Percentiles rank a stretch among this genome's conserved stretches.
These are phyloP conservation scores for Drosophila leontia DNA, from an alignment of 1,140 invertebrate genomes.

Conservation along the genomic window DNA sequence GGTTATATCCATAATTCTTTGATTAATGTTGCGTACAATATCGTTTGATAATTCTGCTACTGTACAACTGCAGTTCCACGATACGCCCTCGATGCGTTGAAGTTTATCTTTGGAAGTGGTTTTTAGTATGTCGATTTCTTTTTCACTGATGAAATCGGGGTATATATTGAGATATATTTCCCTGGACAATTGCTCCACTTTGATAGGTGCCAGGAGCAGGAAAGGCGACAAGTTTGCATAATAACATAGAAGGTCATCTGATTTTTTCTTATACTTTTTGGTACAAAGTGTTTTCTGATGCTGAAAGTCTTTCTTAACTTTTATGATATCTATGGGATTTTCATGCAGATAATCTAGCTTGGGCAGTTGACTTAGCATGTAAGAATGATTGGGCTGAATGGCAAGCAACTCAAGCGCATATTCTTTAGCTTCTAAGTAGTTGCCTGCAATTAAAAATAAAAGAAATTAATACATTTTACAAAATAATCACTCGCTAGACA, in stretches of 20 bases:
- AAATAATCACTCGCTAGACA: too few species aligned
- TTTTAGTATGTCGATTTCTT: slow-evolving; percentile 16
- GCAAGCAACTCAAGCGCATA: slow-evolving; percentile 4
- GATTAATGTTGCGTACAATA: slow-evolving; percentile 17
- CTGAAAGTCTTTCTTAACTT: neutral
- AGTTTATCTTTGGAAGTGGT: slow-evolving; percentile 1
- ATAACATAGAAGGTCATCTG: neutral
- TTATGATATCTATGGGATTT: neutral
- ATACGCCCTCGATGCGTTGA: neutral
- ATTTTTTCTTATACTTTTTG: neutral
- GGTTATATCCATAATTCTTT: slow-evolving; percentile 3
- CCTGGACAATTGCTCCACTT: slow-evolving; percentile 1
- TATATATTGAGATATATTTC: neutral
- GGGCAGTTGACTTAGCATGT: slow-evolving; percentile 7
- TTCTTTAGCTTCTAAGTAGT: slow-evolving; percentile 7
- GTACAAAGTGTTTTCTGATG: slow-evolving; percentile 7
- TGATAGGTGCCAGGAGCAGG: slow-evolving; percentile 2
- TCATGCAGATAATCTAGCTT: neutral
- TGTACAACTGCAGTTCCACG: slow-evolving; percentile 25
- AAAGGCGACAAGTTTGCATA: slow-evolving; percentile 2
- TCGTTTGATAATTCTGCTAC: neutral
- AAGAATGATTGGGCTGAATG: slow-evolving; percentile 4
- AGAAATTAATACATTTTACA: neutral
- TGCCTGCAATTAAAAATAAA: slow-evolving; percentile 2
- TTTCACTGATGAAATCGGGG: neutral